Evolutionary conservation across 2,797 vertebrate species (phyloP).

Genomic region (Myotis daubentonii): DNA sequence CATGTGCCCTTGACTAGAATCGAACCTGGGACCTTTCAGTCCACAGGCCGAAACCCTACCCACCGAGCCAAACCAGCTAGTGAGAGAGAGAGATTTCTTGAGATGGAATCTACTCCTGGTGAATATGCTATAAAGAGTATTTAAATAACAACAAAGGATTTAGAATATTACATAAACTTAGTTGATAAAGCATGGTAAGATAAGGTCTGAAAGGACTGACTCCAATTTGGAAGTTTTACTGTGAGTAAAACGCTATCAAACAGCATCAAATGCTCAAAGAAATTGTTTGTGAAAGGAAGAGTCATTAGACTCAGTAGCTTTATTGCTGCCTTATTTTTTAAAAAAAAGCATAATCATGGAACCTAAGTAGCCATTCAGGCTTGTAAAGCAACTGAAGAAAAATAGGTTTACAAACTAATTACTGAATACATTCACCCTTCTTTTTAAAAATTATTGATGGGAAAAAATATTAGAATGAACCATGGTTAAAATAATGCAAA

Average conservation of each 20-base stretch:
- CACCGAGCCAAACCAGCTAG: no score
- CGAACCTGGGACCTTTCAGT: no score
- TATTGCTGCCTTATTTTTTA: background rate
- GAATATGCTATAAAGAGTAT: background rate
- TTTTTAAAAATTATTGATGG: conserved; percentile 55
- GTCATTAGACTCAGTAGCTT: background rate
- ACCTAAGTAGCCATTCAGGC: background rate
- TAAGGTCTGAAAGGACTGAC: background rate
- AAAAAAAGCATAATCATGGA: background rate
- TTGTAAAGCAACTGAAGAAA: conserved; percentile 33
- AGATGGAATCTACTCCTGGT: background rate
- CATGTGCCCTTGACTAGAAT: no score
- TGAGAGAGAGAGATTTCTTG: background rate
- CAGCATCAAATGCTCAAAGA: background rate
- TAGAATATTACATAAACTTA: background rate
- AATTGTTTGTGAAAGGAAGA: background rate
- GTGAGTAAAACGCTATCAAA: background rate
- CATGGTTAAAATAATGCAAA: conserved; percentile 4
- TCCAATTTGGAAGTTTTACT: background rate
- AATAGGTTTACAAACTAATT: conserved; percentile 6
- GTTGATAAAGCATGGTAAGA: background rate
- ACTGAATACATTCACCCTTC: background rate
- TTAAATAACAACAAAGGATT: background rate
- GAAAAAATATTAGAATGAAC: conserved; percentile 21
- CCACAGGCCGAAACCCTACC: no score